Base-by-base conservation (phyloP, 2,888 invertebrate genomes). In the Amblyjoppa proteus region DNA sequence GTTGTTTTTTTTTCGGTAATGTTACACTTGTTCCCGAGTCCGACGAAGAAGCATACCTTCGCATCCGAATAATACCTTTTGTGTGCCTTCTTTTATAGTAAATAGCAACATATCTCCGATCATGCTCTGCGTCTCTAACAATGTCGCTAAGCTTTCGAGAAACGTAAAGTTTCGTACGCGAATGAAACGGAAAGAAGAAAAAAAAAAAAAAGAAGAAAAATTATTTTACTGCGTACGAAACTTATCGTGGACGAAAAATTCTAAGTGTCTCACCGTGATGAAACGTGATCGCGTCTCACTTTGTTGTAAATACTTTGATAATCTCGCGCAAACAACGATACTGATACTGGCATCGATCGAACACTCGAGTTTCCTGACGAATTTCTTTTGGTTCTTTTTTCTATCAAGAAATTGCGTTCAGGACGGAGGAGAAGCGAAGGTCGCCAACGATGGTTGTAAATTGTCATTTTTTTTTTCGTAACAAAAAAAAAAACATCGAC, bases 371-470 rank as follows among this genome's bases (percentile, higher is more conserved):
- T 49, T 64, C 31, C 31, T 64, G 25, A 38, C 61, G 25, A 58
- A 38, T 49, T 70, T 64, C 66, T 41, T 79, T 74, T 73, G 45
- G 45, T 53, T 53, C 16, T 0, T 16, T n/a, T 71, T 31, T 51
- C 0, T 20, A 9, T 53, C 38, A 58, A 81, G 81, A 84, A 84
- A 81, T 73, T 75, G 56, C 73, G 73, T 81, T 81, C 84, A 84
- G 69, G 73, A 84, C 68, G 28, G 58, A 34, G 25, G 31, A 13
- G 31, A 41, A 31, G n/a, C 56, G 68, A 58, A 68, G 68, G 5
- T 74, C 66, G 61, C 45, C 45, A 9, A 61, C 28, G 34, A 61
- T 13, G 34, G 20, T 73, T 45, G 74, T 74, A 38, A 80, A 74
- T 74, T 68, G 58, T 74, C 81, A 49, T 81, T 34, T 68, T 73